Percentiles rank a stretch among this genome's conserved stretches.
phyloP scores from a whole-genome alignment of 2,888 invertebrate genomes.

The Megastigmus dorsalis region DNA sequence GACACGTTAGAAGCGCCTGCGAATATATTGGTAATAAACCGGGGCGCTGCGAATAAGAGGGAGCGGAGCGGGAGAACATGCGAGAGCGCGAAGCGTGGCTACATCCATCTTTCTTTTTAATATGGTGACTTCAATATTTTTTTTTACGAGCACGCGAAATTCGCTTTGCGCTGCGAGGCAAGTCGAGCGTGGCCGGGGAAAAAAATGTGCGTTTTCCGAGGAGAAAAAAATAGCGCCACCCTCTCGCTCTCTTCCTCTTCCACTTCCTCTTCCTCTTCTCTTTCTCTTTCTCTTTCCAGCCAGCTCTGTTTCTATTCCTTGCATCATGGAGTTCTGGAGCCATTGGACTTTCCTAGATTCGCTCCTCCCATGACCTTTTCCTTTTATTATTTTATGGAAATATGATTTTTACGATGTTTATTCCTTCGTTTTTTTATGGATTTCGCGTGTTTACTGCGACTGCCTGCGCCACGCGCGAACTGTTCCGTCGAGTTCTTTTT shows the following conservation, averaged over 20 bases:
- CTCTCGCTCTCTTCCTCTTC: neutral
- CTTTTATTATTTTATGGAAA: conserved; percentile 43
- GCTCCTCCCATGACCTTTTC: neutral
- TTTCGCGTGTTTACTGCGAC: conserved; percentile 7
- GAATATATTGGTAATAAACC: too few species aligned
- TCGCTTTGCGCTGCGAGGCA: conserved; percentile 32
- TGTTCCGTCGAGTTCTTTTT: too few species aligned
- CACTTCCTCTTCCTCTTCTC: neutral
- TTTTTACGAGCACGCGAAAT: conserved; percentile 51
- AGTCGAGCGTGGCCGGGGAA: conserved; percentile 17
- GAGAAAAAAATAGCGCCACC: neutral
- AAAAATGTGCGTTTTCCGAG: conserved; percentile 24
- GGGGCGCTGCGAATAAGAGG: conserved; percentile 47
- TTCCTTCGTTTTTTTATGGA: conserved; percentile 33
- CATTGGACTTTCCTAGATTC: conserved; percentile 28
- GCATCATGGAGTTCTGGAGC: conserved; percentile 25
- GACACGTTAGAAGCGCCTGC: conserved; percentile 34
- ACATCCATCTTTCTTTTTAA: conserved; percentile 50
- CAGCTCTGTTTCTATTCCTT: neutral
- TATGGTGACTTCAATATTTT: conserved; percentile 52
- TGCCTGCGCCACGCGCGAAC: neutral
- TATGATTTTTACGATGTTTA: conserved; percentile 38
- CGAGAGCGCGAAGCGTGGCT: conserved; percentile 11
- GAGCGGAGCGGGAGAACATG: conserved; percentile 48
- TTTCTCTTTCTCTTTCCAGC: neutral